These are phyloP conservation scores for Tachypleus tridentatus DNA, from an alignment of 1,140 invertebrate genomes.

Conservation along the genomic window DNA sequence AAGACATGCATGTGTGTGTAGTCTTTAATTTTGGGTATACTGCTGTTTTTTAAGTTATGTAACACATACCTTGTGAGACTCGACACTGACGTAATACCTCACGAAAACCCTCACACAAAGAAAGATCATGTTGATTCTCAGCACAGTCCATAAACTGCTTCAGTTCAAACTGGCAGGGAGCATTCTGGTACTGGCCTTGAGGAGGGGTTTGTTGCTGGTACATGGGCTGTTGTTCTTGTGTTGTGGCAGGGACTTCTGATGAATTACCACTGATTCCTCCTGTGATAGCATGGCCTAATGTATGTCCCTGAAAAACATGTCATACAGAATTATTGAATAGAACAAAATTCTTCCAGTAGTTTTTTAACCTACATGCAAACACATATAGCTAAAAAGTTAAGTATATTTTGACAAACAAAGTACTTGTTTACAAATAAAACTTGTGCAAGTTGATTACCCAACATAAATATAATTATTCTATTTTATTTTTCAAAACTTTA, in stretches of 20 bases:
- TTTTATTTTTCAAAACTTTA: no score
- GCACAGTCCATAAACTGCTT: constrained; percentile 79
- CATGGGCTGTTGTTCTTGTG: constrained; percentile 27
- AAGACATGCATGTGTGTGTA: no score
- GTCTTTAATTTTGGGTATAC: no score
- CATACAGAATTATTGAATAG: no score
- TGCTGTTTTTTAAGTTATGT: no score
- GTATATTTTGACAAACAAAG: no score
- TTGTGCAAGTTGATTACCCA: no score
- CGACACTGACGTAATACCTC: constrained; percentile 77
- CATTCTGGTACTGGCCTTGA: constrained; percentile 39
- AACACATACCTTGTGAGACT: constrained; percentile 6
- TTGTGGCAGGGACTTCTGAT: constrained; percentile 41
- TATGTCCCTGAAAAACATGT: constrained; percentile 51
- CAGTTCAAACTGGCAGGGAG: constrained; percentile 74
- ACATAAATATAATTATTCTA: no score
- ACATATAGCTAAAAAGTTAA: no score
- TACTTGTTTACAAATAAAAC: no score
- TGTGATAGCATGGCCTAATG: constrained; percentile 65
- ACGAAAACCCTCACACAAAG: constrained; percentile 79
- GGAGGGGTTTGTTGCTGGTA: constrained; percentile 29
- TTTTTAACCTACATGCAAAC: no score
- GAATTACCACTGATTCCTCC: constrained; percentile 65
- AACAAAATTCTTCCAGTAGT: no score
- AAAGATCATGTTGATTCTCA: constrained; percentile 63